Base-by-base conservation (phyloP, 2,113 vertebrate species). In the Trachemys scripta region DNA sequence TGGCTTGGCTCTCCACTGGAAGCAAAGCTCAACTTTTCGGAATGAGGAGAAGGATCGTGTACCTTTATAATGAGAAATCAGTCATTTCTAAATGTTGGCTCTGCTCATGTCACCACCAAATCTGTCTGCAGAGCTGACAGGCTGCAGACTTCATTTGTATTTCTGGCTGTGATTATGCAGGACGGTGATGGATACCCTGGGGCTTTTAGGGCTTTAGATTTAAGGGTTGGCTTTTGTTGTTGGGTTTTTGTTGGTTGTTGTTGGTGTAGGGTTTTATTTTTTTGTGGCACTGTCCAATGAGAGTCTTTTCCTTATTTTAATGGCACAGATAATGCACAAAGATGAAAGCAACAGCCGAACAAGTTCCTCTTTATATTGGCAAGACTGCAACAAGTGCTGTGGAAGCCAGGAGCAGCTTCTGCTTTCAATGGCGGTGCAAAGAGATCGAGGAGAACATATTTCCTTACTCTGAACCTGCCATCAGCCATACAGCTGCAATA, bases 51-150 rank as follows among this genome's bases (percentile, higher is more conserved):
- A 97, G 96, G 96, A 97, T 98, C 96, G 83, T 97, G 94, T 97
- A 93, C 98, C 98, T 98, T 97, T 95, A 93, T 98, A 98, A 98
- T 88, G 90, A 98, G 97, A 95, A 97, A 95, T 97, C 88, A 94
- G 95, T 95, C 96, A 93, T 98, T 97, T 96, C 96, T 92, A 94
- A 97, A 97, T 78, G 94, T 96, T 90, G 91, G 94, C 91, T 96
- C 95, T 96, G 87, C 94, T 97, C 90, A 4, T 95, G 95, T 97
- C 96, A 96, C 95, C 87, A 95, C 87, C 94, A 97, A 96, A 96
- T 94, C 90, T 69, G 87, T 96, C 88, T 96, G 82, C 51, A 6
- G 54, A 75, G 50, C 79, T 90, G 95, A 95, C 96, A 95, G 92
- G 84, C 81, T 91, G 65, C 94, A 97, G 96, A 72, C 94, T 96